Evolutionary conservation across 1,140 invertebrate species (phyloP), one percentile per base, ranked within the genome.

Genomic region (Drosophila asahinai): DNA sequence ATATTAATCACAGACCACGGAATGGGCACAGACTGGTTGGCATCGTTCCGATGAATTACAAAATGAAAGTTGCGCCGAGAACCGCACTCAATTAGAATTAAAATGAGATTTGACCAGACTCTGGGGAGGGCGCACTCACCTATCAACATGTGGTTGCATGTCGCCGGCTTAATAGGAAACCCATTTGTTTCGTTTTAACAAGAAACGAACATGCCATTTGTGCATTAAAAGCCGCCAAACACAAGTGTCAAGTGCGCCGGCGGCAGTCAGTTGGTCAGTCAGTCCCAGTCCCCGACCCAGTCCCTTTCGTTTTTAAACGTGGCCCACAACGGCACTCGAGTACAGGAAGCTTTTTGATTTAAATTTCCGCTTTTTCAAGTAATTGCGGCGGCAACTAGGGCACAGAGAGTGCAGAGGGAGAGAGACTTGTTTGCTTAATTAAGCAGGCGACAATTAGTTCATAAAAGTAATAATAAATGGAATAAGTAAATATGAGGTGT

Each of bases 161-260:
- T 79, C 54, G 27, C 27, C 5, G 66, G 38, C 74, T 57, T 70
- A 66, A 74, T 84, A 63, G 74, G 74, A 90, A 90, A 68, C 52
- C 67, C 74, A 72, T 84, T 89, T 84, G 81, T 73, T 76, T 74
- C 49, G 60, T 64, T 79, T 81, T 65, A 81, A 81, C 71, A 81
- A 73, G 64, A 68, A 62, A 52, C 45, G 57, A 90, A 75, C 86
- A 89, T 89, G 86, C 86, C 81, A 89, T 90, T 80, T 90, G 81
- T 90, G 78, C 77, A 89, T 89, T 90, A 89, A 90, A 60, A 70
- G 75, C 55, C 71, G 55, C 38, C 75, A 76, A 61, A 66, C 68
- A 77, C 82, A 77, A 65, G 86, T 89, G 86, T 86, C 86, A 89
- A 89, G 79, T 89, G 76, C 55, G 66, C 79, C 70, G 59, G 71